phyloP scores from a whole-genome alignment of 2,113 vertebrate species.

The Anser brachyrhynchus region DNA sequence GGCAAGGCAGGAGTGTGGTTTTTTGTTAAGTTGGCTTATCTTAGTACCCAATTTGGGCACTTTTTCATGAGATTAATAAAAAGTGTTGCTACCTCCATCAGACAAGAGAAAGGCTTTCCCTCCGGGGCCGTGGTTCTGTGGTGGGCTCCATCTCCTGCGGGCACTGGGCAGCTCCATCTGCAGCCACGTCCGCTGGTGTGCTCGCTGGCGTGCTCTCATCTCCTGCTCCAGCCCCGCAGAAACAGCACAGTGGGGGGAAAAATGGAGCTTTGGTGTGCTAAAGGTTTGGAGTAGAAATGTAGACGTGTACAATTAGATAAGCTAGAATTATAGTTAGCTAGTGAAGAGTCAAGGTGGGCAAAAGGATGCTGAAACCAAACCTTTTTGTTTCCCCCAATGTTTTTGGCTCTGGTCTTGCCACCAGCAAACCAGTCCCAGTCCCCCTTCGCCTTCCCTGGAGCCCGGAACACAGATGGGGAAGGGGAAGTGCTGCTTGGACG shows the following conservation, averaged over 20 bases:
- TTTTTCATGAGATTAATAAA: not conserved
- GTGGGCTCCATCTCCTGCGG: not conserved
- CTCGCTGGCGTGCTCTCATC: not conserved
- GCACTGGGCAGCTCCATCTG: not conserved
- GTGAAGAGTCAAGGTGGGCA: not conserved
- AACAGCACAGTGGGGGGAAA: too few species aligned
- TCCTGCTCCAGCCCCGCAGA: too few species aligned
- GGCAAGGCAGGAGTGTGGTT: not conserved
- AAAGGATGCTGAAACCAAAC: not conserved
- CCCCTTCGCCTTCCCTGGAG: not conserved
- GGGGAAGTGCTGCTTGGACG: not conserved
- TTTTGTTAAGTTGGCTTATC: not conserved
- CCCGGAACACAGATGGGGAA: rapidly evolving
- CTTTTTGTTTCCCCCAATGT: not conserved
- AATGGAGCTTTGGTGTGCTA: not conserved
- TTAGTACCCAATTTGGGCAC: not conserved
- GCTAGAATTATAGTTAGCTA: not conserved
- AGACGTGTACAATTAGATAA: not conserved
- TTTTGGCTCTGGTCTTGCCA: not conserved
- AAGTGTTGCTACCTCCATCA: not conserved
- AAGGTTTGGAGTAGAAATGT: not conserved
- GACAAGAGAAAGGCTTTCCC: not conserved
- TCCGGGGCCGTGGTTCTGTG: not conserved
- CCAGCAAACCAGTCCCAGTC: not conserved
- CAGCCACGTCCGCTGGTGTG: not conserved